These are phyloP conservation scores for Bombycilla garrulus DNA, from an alignment of 2,113 vertebrate species.

Conservation along the genomic window DNA sequence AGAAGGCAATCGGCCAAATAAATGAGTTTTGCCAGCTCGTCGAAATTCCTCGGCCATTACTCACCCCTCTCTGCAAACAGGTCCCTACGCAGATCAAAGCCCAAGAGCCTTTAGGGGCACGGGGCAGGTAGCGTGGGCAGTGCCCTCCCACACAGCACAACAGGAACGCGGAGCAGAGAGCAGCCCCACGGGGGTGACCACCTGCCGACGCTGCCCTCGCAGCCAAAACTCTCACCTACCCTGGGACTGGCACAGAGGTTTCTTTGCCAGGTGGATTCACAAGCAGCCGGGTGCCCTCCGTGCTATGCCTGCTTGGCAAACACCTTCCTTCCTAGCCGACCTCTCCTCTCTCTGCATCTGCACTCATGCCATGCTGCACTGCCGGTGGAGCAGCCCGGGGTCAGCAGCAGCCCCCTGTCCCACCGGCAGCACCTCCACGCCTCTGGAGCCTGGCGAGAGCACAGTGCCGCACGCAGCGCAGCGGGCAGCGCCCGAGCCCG, in stretches of 20 bases:
- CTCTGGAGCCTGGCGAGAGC: background rate
- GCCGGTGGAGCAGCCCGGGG: background rate
- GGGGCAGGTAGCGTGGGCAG: rapidly evolving
- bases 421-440: background rate
- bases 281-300: background rate
- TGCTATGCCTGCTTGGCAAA: background rate
- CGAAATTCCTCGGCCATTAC: slow-evolving; percentile 41
- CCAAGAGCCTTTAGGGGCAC: background rate
- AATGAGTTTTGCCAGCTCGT: slow-evolving; percentile 34
- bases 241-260: background rate
- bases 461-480: rapidly evolving
- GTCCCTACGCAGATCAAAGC: background rate
- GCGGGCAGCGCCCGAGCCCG: background rate
- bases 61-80: slow-evolving; percentile 20
- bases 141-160: rapidly evolving
- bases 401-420: background rate
- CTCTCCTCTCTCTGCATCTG: background rate
- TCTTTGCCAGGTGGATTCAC: background rate
- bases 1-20: slow-evolving; percentile 1
- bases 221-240: background rate
- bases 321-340: background rate
- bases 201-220: background rate
- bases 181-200: background rate
- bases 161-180: background rate
- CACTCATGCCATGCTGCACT: background rate